These are phyloP conservation scores for Narcine bancroftii DNA, from an alignment of 2,113 vertebrate species.

Conservation along the genomic window DNA sequence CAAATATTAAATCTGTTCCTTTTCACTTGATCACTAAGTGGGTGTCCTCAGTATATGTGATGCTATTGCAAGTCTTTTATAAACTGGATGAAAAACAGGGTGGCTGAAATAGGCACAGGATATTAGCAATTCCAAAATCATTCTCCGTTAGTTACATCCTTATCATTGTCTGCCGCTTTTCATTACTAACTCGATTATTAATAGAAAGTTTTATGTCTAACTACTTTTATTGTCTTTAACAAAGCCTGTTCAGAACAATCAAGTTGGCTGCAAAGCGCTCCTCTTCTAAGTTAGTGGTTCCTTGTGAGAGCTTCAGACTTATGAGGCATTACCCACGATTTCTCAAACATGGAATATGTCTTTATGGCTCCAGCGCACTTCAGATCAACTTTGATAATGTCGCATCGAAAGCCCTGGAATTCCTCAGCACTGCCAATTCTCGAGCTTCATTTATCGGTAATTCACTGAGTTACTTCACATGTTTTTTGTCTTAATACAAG, in stretches of 20 bases:
- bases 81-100: background rate
- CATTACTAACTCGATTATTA: background rate
- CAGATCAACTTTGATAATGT: constrained; percentile 2
- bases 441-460: background rate
- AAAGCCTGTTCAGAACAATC: background rate
- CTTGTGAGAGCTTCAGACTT: background rate
- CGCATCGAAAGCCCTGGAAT: background rate
- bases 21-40: background rate
- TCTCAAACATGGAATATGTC: background rate
- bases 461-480: background rate
- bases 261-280: background rate
- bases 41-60: background rate
- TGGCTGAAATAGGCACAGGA: background rate
- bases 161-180: background rate
- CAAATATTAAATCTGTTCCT: background rate
- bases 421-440: background rate
- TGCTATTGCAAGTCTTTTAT: background rate
- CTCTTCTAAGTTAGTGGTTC: background rate
- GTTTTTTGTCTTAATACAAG: background rate
- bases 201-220: background rate
- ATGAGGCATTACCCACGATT: constrained; percentile 1
- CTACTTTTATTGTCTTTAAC: background rate
- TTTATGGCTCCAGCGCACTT: constrained; percentile 4
- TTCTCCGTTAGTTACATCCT: background rate
- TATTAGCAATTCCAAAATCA: background rate